Conservation (phyloP, 2,797 vertebrate genomes). For the Falco rusticolus region DNA sequence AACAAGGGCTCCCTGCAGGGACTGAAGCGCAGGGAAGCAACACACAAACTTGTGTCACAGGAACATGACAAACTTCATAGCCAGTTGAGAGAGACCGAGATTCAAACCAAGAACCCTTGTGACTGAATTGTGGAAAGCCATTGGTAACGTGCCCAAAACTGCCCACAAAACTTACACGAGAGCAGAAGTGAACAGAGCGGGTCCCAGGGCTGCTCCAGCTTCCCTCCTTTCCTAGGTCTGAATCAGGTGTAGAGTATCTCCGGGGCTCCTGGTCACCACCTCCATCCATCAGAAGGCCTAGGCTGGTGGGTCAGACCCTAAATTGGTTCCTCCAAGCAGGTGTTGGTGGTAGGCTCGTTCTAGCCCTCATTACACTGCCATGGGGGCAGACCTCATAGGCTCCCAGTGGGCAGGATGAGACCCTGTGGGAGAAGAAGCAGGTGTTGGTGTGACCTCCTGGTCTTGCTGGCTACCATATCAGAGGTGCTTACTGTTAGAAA, state of each 20-base stretch:
- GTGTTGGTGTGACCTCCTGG: not conserved
- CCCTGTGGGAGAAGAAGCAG: not conserved
- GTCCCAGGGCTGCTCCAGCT: not conserved
- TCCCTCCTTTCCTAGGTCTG: not conserved
- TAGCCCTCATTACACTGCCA: too few species aligned
- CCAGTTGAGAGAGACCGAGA: not conserved
- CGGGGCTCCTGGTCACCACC: not conserved
- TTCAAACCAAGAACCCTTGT: not conserved
- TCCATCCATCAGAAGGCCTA: not conserved
- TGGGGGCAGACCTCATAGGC: rapidly evolving
- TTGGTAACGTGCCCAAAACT: not conserved
- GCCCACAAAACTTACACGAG: not conserved
- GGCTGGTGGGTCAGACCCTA: not conserved
- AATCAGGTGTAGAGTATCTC: not conserved
- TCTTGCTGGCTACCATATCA: rapidly evolving
- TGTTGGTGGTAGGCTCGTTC: not conserved
- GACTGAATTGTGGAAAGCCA: not conserved
- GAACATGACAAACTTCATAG: not conserved
- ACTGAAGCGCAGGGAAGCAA: not conserved
- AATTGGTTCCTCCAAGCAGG: not conserved
- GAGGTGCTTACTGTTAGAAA: not conserved
- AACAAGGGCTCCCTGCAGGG: not conserved
- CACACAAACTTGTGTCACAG: not conserved
- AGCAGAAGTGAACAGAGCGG: not conserved
- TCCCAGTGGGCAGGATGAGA: not conserved